These are phyloP conservation scores for Chaenogobius annularis DNA, from an alignment of 2,113 vertebrate genomes.

Conservation along the genomic window DNA sequence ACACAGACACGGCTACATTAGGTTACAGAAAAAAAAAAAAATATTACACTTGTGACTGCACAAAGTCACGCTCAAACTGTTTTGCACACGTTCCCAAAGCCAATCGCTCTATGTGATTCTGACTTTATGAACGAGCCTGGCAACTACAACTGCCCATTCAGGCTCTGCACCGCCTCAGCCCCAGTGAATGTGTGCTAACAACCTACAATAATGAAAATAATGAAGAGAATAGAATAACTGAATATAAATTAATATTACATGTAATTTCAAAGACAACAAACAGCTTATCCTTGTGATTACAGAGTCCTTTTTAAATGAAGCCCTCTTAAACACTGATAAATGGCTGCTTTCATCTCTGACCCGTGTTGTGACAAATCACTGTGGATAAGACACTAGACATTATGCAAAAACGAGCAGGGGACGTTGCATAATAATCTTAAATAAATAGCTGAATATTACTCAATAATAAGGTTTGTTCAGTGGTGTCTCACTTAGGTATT, in stretches of 20 bases:
- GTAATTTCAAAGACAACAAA: slow-evolving; percentile 3
- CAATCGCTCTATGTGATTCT: neutral
- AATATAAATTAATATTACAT: neutral
- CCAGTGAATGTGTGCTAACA: neutral
- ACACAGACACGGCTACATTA: too few relatives aligned
- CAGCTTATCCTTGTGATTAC: neutral
- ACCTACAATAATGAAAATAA: neutral
- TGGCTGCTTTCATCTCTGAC: neutral
- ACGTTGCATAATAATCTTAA: slow-evolving; percentile 3
- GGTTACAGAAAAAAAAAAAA: too few relatives aligned
- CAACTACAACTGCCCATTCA: neutral
- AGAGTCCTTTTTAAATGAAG: neutral
- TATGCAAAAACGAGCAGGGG: neutral
- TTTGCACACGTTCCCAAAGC: too few relatives aligned
- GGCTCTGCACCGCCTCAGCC: neutral
- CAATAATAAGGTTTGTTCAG: neutral
- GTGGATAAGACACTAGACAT: neutral
- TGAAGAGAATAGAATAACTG: neutral
- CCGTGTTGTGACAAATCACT: neutral
- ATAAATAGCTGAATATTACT: neutral
- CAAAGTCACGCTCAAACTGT: too few relatives aligned
- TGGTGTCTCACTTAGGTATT: neutral
- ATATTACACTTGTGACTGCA: too few relatives aligned
- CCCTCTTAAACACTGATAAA: neutral
- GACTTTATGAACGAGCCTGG: neutral